These are phyloP conservation scores for Dromococcyx pavoninus DNA, from an alignment of 2,797 vertebrate genomes.

Conservation along the genomic window DNA sequence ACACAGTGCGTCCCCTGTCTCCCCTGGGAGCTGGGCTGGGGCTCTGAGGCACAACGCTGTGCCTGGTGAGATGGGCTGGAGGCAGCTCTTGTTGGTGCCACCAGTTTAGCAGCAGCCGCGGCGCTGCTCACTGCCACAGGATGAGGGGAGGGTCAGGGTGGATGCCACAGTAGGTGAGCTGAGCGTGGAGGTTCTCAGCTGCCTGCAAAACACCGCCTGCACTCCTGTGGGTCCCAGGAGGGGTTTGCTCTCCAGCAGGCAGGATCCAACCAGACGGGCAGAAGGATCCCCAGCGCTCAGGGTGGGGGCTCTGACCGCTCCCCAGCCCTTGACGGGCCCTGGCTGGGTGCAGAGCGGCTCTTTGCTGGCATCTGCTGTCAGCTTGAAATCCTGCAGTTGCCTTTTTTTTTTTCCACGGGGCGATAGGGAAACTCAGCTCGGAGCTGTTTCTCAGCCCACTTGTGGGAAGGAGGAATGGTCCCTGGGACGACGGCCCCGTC, in stretches of 20 bases:
- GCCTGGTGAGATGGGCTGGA: too few relatives aligned
- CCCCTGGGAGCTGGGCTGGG: background rate
- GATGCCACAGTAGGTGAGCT: background rate
- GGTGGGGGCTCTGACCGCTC: background rate
- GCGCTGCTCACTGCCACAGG: fast-evolving
- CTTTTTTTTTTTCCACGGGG: fast-evolving
- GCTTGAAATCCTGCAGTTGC: background rate
- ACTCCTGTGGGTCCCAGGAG: background rate
- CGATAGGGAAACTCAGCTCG: fast-evolving
- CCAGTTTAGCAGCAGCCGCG: background rate
- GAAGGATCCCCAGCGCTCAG: background rate
- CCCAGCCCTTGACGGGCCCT: background rate
- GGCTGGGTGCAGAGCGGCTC: background rate
- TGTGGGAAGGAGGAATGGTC: background rate
- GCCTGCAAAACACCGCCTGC: background rate
- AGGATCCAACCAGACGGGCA: background rate
- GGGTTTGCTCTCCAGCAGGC: background rate
- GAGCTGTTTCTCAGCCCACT: fast-evolving
- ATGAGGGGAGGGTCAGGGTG: background rate
- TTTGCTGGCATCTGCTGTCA: constrained; percentile 63
- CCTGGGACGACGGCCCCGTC: background rate
- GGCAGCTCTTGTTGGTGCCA: fast-evolving
- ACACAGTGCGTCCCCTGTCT: background rate
- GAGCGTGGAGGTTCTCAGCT: background rate
- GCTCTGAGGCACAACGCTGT: background rate